A percentile compares a stretch with the other conserved stretches of the same genome.
Conservation (phyloP, 37 sponge, comb jelly and placozoan genomes). For the Aplysina aerophoba region DNA sequence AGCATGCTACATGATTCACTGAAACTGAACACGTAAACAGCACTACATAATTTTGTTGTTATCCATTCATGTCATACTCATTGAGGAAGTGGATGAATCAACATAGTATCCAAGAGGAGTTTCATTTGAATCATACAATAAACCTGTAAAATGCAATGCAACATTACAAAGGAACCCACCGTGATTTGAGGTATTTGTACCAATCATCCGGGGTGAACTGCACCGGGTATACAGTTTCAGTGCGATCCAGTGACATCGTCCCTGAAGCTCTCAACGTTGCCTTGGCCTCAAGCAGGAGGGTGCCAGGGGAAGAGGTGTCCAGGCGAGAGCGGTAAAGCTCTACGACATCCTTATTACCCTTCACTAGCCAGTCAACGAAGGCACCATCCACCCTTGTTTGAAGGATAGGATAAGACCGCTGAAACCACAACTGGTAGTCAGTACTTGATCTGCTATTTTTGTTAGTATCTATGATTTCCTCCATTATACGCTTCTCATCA, state of each 20-base stretch:
- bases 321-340: conserved; percentile 43
- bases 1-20: no score
- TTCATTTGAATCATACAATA: no score
- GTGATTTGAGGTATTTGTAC: conserved; percentile 55
- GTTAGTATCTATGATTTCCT: not conserved
- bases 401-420: not conserved
- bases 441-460: not conserved
- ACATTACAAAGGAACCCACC: no score
- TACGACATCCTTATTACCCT: conserved; percentile 57
- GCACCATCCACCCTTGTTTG: conserved; percentile 32
- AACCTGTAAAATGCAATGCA: no score
- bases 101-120: no score
- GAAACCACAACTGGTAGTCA: conserved; percentile 33
- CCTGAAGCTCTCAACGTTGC: conserved; percentile 50
- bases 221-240: conserved; percentile 64
- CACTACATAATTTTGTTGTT: no score
- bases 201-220: conserved; percentile 57
- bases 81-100: no score
- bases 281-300: conserved; percentile 41
- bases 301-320: conserved; percentile 47
- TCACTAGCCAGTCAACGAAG: conserved; percentile 38
- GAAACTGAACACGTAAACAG: no score
- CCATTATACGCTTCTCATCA: not conserved
- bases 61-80: no score
- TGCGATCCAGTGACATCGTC: conserved; percentile 55